Evolutionary conservation across 2,888 invertebrate genomes (phyloP).

Genomic region (Andricus quercusramuli): DNA sequence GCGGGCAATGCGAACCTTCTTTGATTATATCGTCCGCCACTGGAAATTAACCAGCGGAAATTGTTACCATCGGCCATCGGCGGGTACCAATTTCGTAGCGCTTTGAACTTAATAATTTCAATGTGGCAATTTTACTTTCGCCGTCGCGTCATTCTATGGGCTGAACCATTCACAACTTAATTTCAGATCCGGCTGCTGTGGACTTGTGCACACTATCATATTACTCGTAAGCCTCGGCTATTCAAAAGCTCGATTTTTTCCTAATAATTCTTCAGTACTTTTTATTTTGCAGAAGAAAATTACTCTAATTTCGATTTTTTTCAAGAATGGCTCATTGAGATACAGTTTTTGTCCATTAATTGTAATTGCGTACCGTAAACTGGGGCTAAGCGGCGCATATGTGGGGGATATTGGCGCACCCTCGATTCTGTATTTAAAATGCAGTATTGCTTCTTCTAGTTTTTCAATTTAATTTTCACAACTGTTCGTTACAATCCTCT

Average conservation of each 20-base stretch:
- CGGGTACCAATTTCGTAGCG: conserved; percentile 28
- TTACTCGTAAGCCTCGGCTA: not conserved
- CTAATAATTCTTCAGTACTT: not conserved
- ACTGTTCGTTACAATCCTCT: no score
- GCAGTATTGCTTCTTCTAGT: no score
- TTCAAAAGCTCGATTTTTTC: conserved; percentile 4
- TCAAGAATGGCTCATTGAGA: no score
- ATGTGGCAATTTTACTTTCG: conserved; percentile 50
- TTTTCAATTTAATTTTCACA: no score
- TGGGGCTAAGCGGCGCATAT: no score
- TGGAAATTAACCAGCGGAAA: conserved; percentile 29
- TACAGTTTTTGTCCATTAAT: no score
- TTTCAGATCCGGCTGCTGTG: conserved; percentile 34
- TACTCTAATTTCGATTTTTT: no score
- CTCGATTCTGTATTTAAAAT: no score
- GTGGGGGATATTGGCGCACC: no score
- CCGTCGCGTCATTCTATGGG: conserved; percentile 25
- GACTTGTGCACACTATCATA: not conserved
- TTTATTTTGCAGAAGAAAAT: not conserved
- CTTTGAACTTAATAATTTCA: conserved; percentile 38
- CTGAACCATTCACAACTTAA: conserved; percentile 39
- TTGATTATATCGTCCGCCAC: conserved; percentile 33
- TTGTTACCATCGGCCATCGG: conserved; percentile 9
- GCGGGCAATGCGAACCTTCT: conserved; percentile 17
- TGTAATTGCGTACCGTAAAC: no score